Conservation (phyloP, 2,113 vertebrate species). For the Psammodynastes pulverulentus region DNA sequence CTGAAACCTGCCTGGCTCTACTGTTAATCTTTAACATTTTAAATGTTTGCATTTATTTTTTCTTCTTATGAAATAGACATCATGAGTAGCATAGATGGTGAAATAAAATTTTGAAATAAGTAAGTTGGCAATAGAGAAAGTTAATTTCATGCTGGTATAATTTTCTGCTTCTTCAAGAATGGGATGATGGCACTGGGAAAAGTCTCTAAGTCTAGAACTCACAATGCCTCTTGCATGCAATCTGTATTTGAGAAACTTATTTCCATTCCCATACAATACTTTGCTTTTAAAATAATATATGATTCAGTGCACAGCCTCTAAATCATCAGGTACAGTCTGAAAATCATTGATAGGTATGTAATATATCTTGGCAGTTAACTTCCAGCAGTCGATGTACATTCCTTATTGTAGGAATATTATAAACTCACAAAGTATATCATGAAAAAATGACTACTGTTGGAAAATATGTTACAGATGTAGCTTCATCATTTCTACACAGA, state of each 20-base stretch:
- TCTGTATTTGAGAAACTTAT: background rate
- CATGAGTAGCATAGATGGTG: background rate
- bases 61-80: background rate
- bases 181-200: background rate
- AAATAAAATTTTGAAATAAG: background rate
- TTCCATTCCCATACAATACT: background rate
- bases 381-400: background rate
- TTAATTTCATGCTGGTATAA: background rate
- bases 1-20: background rate
- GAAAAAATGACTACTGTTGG: conserved; percentile 5
- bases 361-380: conserved; percentile 1
- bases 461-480: background rate
- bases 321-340: conserved; percentile 6
- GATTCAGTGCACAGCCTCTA: background rate
- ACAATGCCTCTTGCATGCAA: background rate
- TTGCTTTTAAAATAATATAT: background rate
- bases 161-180: background rate
- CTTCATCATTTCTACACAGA: background rate
- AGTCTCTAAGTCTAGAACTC: background rate
- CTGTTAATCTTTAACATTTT: background rate
- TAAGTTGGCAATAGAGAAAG: background rate
- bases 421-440: background rate
- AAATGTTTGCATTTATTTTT: background rate
- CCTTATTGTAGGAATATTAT: background rate
- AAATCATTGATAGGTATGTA: background rate